phyloP scores from a whole-genome alignment of 1,140 invertebrate genomes.

The Gryon sp. region DNA sequence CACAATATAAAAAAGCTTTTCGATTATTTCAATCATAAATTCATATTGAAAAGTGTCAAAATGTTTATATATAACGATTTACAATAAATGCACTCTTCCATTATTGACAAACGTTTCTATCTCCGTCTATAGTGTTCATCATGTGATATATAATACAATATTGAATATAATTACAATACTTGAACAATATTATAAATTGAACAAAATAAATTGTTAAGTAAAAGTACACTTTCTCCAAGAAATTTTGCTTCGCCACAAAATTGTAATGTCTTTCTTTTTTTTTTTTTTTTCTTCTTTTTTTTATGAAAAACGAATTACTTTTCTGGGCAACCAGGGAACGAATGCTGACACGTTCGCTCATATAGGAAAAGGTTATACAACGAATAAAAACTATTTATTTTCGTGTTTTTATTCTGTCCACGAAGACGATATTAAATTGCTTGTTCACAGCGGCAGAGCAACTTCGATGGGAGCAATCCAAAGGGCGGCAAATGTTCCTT shows the following conservation, averaged over 20 bases:
- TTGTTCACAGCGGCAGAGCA: constrained; percentile 54
- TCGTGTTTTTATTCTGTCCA: constrained; percentile 71
- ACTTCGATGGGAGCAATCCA: constrained; percentile 11
- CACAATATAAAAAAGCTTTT: no score
- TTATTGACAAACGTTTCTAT: neutral
- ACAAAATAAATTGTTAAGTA: neutral
- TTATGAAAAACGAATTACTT: constrained; percentile 37
- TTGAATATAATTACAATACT: neutral
- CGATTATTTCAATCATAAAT: no score
- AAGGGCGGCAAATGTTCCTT: constrained; percentile 43
- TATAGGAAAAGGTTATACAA: constrained; percentile 50
- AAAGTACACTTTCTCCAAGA: no score
- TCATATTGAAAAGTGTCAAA: no score
- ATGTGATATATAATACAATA: no score
- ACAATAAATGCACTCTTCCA: no score
- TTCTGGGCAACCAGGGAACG: constrained; percentile 31
- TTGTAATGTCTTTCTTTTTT: neutral
- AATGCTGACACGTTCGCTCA: constrained; percentile 47
- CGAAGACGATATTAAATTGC: constrained; percentile 72
- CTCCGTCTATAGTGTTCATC: neutral
- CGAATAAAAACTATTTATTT: constrained; percentile 70
- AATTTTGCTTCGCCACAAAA: neutral
- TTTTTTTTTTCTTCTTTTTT: constrained; percentile 8
- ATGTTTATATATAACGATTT: neutral
- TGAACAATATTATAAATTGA: neutral